Conservation (phyloP, 2,797 vertebrate genomes). For the Brotula barbata region DNA sequence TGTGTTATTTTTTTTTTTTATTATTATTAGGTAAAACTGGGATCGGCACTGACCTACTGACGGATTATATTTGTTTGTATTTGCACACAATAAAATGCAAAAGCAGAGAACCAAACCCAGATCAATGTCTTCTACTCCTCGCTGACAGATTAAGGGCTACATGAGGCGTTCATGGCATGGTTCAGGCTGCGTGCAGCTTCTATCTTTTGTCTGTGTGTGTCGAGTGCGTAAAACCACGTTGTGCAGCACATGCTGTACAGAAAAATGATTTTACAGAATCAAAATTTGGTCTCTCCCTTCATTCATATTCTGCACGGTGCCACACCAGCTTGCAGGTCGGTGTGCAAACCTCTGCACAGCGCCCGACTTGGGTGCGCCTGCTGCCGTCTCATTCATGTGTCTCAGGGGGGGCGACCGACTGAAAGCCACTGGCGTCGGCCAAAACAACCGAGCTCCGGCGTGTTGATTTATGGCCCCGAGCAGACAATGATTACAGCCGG, state of each 20-base stretch:
- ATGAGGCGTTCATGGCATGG: slow-evolving; percentile 25
- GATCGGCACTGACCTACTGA: slow-evolving; percentile 31
- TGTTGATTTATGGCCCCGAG: slow-evolving; percentile 4
- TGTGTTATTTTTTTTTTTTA: slow-evolving; percentile 19
- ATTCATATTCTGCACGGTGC: slow-evolving; percentile 57
- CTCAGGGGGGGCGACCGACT: slow-evolving; percentile 29
- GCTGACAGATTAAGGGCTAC: slow-evolving; percentile 30
- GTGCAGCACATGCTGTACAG: too few relatives aligned
- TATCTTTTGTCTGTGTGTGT: slow-evolving; percentile 76
- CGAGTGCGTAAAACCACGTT: slow-evolving; percentile 18
- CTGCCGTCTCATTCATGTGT: slow-evolving; percentile 67
- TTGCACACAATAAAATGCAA: not conserved
- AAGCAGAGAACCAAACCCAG: slow-evolving; percentile 24
- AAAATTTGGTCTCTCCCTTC: slow-evolving; percentile 22
- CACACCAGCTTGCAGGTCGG: slow-evolving; percentile 44
- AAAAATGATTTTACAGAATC: too few relatives aligned
- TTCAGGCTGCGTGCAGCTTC: slow-evolving; percentile 47
- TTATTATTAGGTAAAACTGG: slow-evolving; percentile 20
- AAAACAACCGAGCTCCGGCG: slow-evolving; percentile 41
- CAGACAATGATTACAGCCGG: slow-evolving; percentile 12
- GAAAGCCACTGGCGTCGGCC: slow-evolving; percentile 41
- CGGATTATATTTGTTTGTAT: not conserved
- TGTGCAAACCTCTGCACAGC: slow-evolving; percentile 54
- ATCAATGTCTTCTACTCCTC: slow-evolving; percentile 15
- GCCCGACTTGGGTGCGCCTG: slow-evolving; percentile 70